Base-by-base conservation (phyloP, 1,140 invertebrate genomes). In the Wiebesia pumilae region DNA sequence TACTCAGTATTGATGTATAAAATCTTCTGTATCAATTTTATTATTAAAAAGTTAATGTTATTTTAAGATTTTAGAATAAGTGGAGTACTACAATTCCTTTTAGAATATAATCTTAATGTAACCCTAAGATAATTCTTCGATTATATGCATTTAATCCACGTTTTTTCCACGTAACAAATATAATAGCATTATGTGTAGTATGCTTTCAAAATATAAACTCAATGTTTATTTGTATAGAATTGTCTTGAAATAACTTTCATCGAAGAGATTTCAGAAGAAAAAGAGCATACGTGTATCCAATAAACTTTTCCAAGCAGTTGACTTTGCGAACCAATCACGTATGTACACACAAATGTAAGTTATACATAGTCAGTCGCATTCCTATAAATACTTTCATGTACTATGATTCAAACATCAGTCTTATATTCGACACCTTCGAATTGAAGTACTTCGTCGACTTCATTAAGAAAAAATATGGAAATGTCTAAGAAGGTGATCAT, bases 301-400 rank as follows among this genome's bases (percentile, higher is more conserved):
- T 88, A 91, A 91, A 93, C 89, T 92, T 92, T 92, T 92, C 85
- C 85, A 81, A 80, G 80, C 38, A 33, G 38, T 14, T 54, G 16
- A 19, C 47, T 27, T 75, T 27, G 67, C 16, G 33, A 86, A 83
- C 86, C 87, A 81, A 90, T 92, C 93, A 93, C 92, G 92, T 93
- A 92, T 90, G 84, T 71, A 79, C 77, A 87, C 88, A 88, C 75
- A 89, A 89, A 86, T 89, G 92, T 92, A 90, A 90, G 88, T 83
- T 75, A 89, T 85, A 88, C 89, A 86, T 43, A 75, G 84, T 79
- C 62, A 86, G 81, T 73, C 88, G 85, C 87, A 86, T 90, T 90
- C 83, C 90, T 93, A 94, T 94, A 94, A 94, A 94, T 93, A 93
- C 93, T 89, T 91, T 89, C 88, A 89, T 89, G 84, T 87, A 82